These are phyloP conservation scores for Mormyrus iriodes DNA, from an alignment of 2,113 vertebrate genomes.

Conservation along the genomic window DNA sequence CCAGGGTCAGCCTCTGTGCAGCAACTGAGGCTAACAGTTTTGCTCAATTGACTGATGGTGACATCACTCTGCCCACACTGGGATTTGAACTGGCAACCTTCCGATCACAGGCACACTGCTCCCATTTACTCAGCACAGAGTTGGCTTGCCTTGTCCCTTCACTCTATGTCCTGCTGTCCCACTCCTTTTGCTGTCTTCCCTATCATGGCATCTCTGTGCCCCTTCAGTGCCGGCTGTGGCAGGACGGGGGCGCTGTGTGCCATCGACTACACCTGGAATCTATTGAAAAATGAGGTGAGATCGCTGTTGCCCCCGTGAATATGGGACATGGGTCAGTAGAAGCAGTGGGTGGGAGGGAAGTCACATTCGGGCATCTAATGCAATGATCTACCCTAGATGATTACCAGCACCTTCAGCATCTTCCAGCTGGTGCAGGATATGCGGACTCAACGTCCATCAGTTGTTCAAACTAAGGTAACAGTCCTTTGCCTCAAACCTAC, in stretches of 20 bases:
- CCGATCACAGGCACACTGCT: neutral
- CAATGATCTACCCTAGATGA: constrained; percentile 58
- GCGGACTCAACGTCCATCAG: constrained; percentile 84
- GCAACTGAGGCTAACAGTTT: neutral
- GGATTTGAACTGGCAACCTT: neutral
- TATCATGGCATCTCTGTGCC: neutral
- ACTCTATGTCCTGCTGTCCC: neutral
- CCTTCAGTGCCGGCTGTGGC: constrained; percentile 84
- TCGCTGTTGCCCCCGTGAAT: neutral
- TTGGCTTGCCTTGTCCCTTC: neutral
- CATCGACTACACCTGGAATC: constrained; percentile 87
- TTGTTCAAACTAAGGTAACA: constrained; percentile 91
- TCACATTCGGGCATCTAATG: neutral
- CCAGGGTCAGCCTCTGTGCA: neutral
- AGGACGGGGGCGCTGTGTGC: constrained; percentile 87
- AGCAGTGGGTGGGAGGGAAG: neutral
- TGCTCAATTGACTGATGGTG: neutral
- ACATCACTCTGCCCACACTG: neutral
- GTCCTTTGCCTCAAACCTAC: neutral
- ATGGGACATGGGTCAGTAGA: neutral
- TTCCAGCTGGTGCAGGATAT: constrained; percentile 80
- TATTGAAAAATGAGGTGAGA: constrained; percentile 79
- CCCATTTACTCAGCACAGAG: neutral
- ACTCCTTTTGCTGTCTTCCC: neutral
- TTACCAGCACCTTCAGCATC: constrained; percentile 79